Percentiles rank a stretch among this genome's conserved stretches.
phyloP scores from a whole-genome alignment of 2,113 vertebrate species.

The Tupaia chinensis region DNA sequence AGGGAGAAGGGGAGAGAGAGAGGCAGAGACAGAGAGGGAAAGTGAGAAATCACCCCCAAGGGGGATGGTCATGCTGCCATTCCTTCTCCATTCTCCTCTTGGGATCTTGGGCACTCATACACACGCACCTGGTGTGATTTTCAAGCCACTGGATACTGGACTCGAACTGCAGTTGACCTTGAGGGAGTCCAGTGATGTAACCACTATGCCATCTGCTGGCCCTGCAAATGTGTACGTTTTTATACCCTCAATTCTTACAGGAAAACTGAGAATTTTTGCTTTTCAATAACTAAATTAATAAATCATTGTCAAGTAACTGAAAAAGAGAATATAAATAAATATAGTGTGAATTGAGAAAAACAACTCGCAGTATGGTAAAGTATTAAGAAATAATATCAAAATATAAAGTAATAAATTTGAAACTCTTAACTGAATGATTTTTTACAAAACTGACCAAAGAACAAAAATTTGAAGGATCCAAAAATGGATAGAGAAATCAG shows the following conservation, averaged over 20 bases:
- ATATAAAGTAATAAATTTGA: slow-evolving; percentile 12
- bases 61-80: too few relatives aligned
- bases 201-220: too few relatives aligned
- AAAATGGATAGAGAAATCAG: background rate
- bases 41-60: too few relatives aligned
- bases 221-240: background rate
- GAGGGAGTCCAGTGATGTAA: too few relatives aligned
- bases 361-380: background rate
- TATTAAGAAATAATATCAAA: slow-evolving; percentile 22
- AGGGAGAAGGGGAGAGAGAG: too few relatives aligned
- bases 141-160: too few relatives aligned
- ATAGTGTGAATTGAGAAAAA: slow-evolving; percentile 1
- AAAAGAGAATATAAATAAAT: slow-evolving; percentile 27
- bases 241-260: slow-evolving; percentile 16
- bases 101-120: too few relatives aligned
- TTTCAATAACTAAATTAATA: slow-evolving; percentile 6
- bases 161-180: too few relatives aligned
- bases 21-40: too few relatives aligned
- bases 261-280: background rate
- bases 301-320: slow-evolving; percentile 13
- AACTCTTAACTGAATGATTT: slow-evolving; percentile 3
- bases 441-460: slow-evolving; percentile 18
- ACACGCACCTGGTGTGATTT: too few relatives aligned
- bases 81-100: too few relatives aligned
- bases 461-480: background rate